Conservation (phyloP, 1,140 invertebrate genomes). For the Phortica variegata region DNA sequence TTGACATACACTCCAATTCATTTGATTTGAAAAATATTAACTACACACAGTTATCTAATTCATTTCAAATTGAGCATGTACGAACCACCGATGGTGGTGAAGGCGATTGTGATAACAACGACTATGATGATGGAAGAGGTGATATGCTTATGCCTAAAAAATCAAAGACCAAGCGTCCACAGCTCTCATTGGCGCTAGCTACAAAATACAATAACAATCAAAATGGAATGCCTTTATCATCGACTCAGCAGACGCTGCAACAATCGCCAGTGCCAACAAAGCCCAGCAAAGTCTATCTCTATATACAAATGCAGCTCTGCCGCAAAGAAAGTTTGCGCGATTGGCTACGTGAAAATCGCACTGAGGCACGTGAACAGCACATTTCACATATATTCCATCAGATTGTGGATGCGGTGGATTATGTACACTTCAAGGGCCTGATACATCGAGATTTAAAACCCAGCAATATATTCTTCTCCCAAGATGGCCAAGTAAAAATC, state of each 20-base stretch:
- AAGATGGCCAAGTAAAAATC: constrained; percentile 87
- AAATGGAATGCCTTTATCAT: constrained; percentile 10
- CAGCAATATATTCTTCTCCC: constrained; percentile 94
- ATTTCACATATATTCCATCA: constrained; percentile 84
- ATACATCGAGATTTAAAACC: constrained; percentile 97
- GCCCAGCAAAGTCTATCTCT: constrained; percentile 71
- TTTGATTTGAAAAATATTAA: constrained; percentile 47
- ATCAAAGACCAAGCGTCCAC: constrained; percentile 9
- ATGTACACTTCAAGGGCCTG: constrained; percentile 86
- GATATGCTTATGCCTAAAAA: constrained; percentile 4
- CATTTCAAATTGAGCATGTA: constrained; percentile 55
- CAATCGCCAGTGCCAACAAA: constrained; percentile 22
- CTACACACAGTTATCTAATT: constrained; percentile 45
- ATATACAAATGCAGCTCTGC: constrained; percentile 98
- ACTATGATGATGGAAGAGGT: constrained; percentile 15
- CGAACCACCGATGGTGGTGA: constrained; percentile 31
- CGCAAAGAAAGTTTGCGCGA: constrained; percentile 84
- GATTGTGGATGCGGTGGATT: constrained; percentile 91
- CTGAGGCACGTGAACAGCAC: constrained; percentile 41
- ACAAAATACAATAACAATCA: constrained; percentile 25
- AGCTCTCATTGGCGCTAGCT: constrained; percentile 27
- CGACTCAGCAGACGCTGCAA: constrained; percentile 7
- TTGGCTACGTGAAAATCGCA: constrained; percentile 71
- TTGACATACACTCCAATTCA: constrained; percentile 46
- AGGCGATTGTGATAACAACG: constrained; percentile 15